Evolutionary conservation across 1,140 invertebrate species (phyloP), one percentile per base, ranked within the genome.

Genomic region (Acromyrmex heyeri): DNA sequence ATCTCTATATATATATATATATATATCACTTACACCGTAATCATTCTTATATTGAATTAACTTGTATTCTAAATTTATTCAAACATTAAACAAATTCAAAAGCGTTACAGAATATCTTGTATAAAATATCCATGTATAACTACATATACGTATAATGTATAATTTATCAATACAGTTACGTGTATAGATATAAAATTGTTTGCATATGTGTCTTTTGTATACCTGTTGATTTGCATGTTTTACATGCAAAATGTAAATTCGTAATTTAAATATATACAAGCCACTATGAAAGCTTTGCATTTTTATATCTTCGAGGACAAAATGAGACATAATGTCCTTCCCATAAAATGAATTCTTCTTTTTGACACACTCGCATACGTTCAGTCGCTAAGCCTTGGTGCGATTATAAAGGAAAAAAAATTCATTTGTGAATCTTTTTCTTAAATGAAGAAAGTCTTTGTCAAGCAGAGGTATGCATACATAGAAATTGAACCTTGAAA

Each of bases 201-300:
- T 62, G 38, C 48, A 50, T 48, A 34, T 53, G 48, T 53, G 53
- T 38, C 64, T 44, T 75, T 75, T 73, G 14, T 10, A 34, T 62
- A 7, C 18, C 44, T 34, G 34, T 61, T 76, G 55, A 76, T 73
- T 75, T 61, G 44, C 21, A 75, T 83, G 18, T 78, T 78, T 78
- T 78, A 34, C 59, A 70, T 44, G 53, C 34, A 70, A 55, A 24
- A 67, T 67, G 76, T 30, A 69, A 69, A 70, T 81, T 57, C 21
- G 34, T 70, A 70, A 81, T 81, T 81, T 81, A 81, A 81, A 81
- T 81, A 16, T 81, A 81, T 81, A 81, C 21, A 81, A 70, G 50
- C 64, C n/a, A 34, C 44, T 50, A 57, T 12, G 3, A 21, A 18
- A 62, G 18, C n/a, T 76, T 50, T 77, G 59, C 70, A 76, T 73